Base-by-base conservation (phyloP, 2,888 invertebrate species). In the Entomobrya multifasciata region DNA sequence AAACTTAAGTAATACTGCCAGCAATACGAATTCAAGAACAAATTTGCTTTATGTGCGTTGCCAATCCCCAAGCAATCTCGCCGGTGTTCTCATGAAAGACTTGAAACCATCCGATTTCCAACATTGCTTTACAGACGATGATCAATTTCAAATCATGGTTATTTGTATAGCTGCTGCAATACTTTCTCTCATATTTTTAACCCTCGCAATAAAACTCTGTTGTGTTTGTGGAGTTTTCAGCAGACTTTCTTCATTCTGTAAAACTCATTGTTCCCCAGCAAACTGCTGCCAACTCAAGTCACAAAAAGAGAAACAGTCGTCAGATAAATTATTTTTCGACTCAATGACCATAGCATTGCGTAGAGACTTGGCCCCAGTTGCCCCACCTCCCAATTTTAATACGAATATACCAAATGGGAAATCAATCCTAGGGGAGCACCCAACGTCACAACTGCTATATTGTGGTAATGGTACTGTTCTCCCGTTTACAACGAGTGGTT, bases 61-160 rank as follows among this genome's bases (percentile, higher is more conserved):
- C 83, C 87, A 86, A 55, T 84, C 84, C 62, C 89, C 89, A 49
- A 41, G 41, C n/a, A 49, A 36, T 67, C 86, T 88, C 10, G 77
- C 80, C 11, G 89, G 88, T 6, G 86, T 88, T 25, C 84, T 87
- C 30, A 83, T 89, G 57, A 89, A 88, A 76, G 90, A 90, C 27
- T 78, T 90, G 72, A 88, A 86, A 77, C 57, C 52, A 5, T 86
- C 87, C 10, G 89, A 90, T 41, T 90, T 90, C 65, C 81, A 85
- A 41, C 88, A 89, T n/a, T 90, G 90, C 55, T 89, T 90, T 62
- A 70, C 80, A 17, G 65, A 55, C 76, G 86, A 89, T 52, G 89
- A 89, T 81, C 88, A 89, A 79, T 87, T 89, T 60, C 86, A 88
- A 83, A 77, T 87, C 47, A 86, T 89, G 86, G 89, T 89, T 55